Base-by-base conservation (phyloP, 1,140 invertebrate species). In the Aphidius gifuensis region DNA sequence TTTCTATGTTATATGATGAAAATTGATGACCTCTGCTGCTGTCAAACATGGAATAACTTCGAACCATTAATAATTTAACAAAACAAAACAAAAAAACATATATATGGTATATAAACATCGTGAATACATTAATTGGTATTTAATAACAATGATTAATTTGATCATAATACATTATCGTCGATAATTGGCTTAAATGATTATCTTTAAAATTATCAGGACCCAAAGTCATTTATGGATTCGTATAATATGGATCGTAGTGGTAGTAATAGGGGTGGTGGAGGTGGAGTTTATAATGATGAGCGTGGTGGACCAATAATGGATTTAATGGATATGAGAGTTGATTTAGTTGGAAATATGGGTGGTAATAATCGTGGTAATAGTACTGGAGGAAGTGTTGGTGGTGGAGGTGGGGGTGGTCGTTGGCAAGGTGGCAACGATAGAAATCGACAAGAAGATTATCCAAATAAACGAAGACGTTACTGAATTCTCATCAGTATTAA, bases 1-100 rank as follows among this genome's bases (percentile, higher is more conserved):
- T 81, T 81, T 81, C 78, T 81, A 81, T 81, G 80, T 81, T 77
- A 81, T 79, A 74, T 81, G 76, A 80, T 78, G 79, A 79, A 81
- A 80, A 80, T 80, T 81, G 78, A 80, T 78, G 77, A 79, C 78
- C 78, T 79, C 71, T 74, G 78, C 79, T 79, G 80, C 80, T 79
- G 79, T 78, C 73, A 72, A 79, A 78, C 78, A 75, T 64, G 78
- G 80, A 78, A 80, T 80, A 77, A 65, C 23, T 32, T 80, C 79
- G 66, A 32, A 66, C 74, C 73, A 74, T 73, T 64, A 66, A 74
- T 59, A 68, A 70, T 68, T 40, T 42, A 50, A 66, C 62, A 64
- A 70, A 67, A 64, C 39, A 58, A 59, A 32, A 32, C 23, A 32
- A 32, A 32, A 32, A 7, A 54, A 60, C 21, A 45, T 50, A 53